Base-by-base conservation (phyloP, 2,113 vertebrate genomes). In the Perca flavescens region DNA sequence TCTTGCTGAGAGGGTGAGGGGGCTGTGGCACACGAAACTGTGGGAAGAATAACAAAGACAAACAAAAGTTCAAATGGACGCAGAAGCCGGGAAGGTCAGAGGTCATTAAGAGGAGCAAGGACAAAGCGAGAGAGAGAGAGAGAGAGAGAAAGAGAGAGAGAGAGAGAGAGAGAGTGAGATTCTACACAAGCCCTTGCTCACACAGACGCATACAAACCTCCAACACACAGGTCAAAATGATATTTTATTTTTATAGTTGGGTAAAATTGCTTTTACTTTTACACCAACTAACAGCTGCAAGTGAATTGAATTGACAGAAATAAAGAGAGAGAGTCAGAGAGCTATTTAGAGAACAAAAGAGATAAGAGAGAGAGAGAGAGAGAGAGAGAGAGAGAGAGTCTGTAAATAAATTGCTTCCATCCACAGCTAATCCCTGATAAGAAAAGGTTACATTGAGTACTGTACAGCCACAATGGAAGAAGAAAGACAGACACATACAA, bases 1-100 rank as follows among this genome's bases (percentile, higher is more conserved):
- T 85, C 89, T 92, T 94, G 86, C 80, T 88, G 67, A 91, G 83
- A 63, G 88, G 92, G 84, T 86, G 91, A 61, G 94, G 90, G 88
- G 94, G 86, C 91, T 95, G 94, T 25, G 95, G 94, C 78, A 94
- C 93, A 79, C 95, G 94, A 67, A 95, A 95, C 95, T 96, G 89
- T 82, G 88, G 80, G 65, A 85, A 66, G 64, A 91, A 74, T 61
- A 63, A 74, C 79, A 88, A 77, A 87, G 66, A 90, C 64, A 84
- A 74, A 87, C 78, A 93, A 83, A 76, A 74, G 80, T 74, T 88
- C 57, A 91, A 75, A 82, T 66, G 62, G 75, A 80, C 11, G 54
- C 71, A 53, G 54, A 17, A 86, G 86, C 40, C 80, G 83, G 75
- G 60, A 12, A 89, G 88, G 90, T 90, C 87, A 91, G 62, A 85